Conservation (phyloP, 2,797 vertebrate species). For the Paguma larvata region DNA sequence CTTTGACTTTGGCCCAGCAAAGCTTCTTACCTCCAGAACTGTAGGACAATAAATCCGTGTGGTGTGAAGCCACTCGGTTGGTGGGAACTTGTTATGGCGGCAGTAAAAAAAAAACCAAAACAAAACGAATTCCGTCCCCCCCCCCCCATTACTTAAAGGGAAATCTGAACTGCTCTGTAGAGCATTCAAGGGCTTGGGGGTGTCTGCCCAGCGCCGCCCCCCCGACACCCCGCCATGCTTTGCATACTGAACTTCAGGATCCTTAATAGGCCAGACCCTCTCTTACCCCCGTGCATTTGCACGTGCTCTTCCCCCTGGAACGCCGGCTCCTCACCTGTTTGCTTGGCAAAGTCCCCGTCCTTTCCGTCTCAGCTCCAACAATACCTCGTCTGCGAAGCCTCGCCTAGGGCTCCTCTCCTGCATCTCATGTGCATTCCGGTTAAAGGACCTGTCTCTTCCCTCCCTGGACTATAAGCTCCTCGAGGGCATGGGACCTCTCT, state of each 20-base stretch:
- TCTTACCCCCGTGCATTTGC: background rate
- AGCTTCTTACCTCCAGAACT: background rate
- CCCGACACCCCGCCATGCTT: fast-evolving
- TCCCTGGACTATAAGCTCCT: background rate
- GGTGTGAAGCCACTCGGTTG: background rate
- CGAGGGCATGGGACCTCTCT: background rate
- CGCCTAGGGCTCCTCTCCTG: background rate
- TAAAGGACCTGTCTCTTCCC: background rate
- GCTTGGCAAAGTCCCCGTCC: background rate
- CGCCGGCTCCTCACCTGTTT: background rate
- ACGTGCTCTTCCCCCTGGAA: background rate
- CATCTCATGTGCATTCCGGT: background rate
- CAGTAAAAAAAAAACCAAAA: no score
- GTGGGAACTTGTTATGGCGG: background rate
- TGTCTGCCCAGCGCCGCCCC: background rate
- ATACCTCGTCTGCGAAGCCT: constrained; percentile 25
- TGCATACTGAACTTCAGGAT: background rate
- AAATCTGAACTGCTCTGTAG: background rate
- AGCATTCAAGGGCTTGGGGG: background rate
- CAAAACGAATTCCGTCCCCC: background rate
- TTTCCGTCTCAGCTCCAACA: background rate
- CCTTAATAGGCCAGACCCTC: background rate
- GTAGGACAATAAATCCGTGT: background rate
- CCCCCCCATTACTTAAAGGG: background rate
- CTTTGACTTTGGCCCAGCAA: background rate